Base-by-base conservation (phyloP, 2,113 vertebrate species). In the Aegypius monachus region DNA sequence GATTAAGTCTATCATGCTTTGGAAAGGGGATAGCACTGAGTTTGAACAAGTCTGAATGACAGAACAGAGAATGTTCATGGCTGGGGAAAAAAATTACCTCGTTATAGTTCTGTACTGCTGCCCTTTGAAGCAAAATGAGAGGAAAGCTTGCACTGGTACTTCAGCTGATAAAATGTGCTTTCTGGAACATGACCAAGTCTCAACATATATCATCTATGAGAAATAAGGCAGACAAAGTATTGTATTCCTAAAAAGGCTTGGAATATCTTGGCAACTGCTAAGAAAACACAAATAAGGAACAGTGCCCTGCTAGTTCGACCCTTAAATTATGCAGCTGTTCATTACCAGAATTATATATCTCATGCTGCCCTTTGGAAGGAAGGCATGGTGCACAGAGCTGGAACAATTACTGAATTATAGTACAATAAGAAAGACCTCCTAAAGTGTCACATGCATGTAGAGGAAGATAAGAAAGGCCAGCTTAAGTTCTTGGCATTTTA, bases 401-500 rank as follows among this genome's bases (percentile, higher is more conserved):
- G 97, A 98, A 98, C 98, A 98, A 98, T 98, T 97, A 94, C 97
- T 97, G 98, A 98, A 98, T 98, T 98, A 98, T 97, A 92, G 96
- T 88, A 98, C 97, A 98, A 97, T 98, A 97, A 98, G 97, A 98
- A 98, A 97, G 97, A 97, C 96, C 97, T 98, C 97, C 97, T 97
- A 85, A 98, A 97, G 97, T 97, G 97, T 98, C 98, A 97, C 97
- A 97, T 71, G 96, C 97, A 36, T 97, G 97, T 96, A 97, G 94
- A 96, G 92, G 80, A 97, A 98, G 98, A 98, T 98, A 98, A 98
- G 97, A 98, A 98, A 98, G 97, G 97, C 95, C 95, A 98, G 96
- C 96, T 98, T 98, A 98, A 98, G 96, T 98, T 98, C 97, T 96
- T 98, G 98, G 98, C 98, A 98, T 98, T 98, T 98, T 97, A 98